A percentile compares a stretch with the other conserved stretches of the same genome.
These are phyloP conservation scores for Drosophila anomelani DNA, from an alignment of 2,888 invertebrate species.

Conservation along the genomic window DNA sequence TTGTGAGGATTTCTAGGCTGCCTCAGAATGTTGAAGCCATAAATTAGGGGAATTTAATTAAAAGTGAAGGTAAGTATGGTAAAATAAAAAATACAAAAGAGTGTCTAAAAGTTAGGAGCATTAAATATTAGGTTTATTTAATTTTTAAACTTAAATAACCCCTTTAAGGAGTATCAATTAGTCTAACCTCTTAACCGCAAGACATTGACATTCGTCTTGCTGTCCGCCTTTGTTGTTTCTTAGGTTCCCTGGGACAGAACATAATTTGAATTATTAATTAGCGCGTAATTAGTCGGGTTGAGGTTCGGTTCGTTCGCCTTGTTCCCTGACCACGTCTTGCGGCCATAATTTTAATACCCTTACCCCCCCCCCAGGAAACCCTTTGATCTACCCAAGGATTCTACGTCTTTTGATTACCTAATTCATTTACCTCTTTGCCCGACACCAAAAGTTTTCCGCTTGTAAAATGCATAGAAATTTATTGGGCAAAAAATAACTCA, in stretches of 20 bases:
- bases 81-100: too few species aligned
- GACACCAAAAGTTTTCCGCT: slow-evolving; percentile 39
- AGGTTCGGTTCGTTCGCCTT: slow-evolving; percentile 40
- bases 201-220: slow-evolving; percentile 17
- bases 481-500: slow-evolving; percentile 66
- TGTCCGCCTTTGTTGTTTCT: slow-evolving; percentile 28
- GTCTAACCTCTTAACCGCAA: slow-evolving; percentile 7
- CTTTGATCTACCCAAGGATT: slow-evolving; percentile 64
- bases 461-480: slow-evolving; percentile 57
- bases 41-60: background rate
- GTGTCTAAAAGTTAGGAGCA: background rate
- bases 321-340: slow-evolving; percentile 65
- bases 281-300: slow-evolving; percentile 76
- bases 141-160: background rate
- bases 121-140: too few species aligned
- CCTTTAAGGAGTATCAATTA: slow-evolving; percentile 12
- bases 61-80: background rate
- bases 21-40: background rate
- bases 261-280: slow-evolving; percentile 81
- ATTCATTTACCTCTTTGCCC: slow-evolving; percentile 65
- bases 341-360: slow-evolving; percentile 64
- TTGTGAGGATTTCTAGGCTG: background rate
- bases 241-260: slow-evolving; percentile 47
- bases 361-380: slow-evolving; percentile 33
- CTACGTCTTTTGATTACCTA: slow-evolving; percentile 74